These are phyloP conservation scores for Opisthocomus hoazin DNA, from an alignment of 2,113 vertebrate genomes.

Conservation along the genomic window DNA sequence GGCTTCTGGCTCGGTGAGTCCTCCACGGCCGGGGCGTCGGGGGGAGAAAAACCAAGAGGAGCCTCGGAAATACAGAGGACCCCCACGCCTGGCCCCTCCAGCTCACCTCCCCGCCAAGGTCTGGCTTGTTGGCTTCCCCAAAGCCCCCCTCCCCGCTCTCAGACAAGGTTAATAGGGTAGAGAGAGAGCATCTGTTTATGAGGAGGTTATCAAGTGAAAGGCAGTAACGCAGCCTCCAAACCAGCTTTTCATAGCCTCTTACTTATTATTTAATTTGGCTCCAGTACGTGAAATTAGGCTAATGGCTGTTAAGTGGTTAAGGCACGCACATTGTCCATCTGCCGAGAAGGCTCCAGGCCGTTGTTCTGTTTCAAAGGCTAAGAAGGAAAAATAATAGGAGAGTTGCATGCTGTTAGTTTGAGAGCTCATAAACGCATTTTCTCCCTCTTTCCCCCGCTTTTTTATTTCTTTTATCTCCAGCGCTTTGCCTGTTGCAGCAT, in stretches of 20 bases:
- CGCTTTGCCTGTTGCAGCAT: slow-evolving; percentile 50
- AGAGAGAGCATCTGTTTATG: slow-evolving; percentile 73
- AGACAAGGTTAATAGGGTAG: slow-evolving; percentile 66
- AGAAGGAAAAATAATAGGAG: slow-evolving; percentile 68
- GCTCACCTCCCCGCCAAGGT: neutral
- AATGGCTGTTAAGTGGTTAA: slow-evolving; percentile 81
- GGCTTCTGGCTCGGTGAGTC: neutral
- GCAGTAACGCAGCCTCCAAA: slow-evolving; percentile 70
- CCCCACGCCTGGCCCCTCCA: neutral
- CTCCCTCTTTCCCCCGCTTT: slow-evolving; percentile 37
- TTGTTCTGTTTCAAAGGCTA: slow-evolving; percentile 76
- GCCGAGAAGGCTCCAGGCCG: slow-evolving; percentile 74
- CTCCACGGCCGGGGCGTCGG: neutral
- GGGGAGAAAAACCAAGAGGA: neutral
- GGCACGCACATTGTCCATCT: slow-evolving; percentile 77
- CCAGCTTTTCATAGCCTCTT: slow-evolving; percentile 77
- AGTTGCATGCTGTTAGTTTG: slow-evolving; percentile 61
- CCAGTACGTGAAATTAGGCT: slow-evolving; percentile 75
- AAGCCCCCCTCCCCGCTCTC: neutral
- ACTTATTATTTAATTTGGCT: slow-evolving; percentile 83
- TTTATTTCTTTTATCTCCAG: slow-evolving; percentile 54
- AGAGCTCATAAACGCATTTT: slow-evolving; percentile 65
- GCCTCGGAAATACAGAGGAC: neutral
- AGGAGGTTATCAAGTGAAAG: slow-evolving; percentile 69
- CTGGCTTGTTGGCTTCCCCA: neutral